A percentile compares a stretch with the other conserved stretches of the same genome.
Conservation (phyloP, 2,113 vertebrate species). For the Macquaria ambigua region DNA sequence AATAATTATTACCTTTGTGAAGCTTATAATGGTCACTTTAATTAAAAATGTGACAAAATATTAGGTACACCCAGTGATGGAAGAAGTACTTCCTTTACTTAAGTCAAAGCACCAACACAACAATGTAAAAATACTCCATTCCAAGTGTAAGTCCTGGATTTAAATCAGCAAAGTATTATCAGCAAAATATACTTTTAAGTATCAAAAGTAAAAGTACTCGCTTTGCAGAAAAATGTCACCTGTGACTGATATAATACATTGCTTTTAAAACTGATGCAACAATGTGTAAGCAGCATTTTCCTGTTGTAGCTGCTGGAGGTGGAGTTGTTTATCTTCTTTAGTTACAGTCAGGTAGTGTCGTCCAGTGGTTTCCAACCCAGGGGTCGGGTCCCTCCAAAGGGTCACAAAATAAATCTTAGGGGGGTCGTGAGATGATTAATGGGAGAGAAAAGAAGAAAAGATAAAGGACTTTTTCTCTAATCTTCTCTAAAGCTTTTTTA, state of each 20-base stretch:
- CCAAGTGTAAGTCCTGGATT: too few relatives aligned
- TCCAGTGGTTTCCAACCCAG: too few relatives aligned
- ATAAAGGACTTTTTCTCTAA: too few relatives aligned
- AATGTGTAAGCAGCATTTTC: too few relatives aligned
- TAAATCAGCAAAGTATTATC: background rate
- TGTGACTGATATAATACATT: background rate
- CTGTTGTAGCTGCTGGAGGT: too few relatives aligned
- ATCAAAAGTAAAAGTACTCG: background rate
- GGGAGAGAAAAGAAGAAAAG: too few relatives aligned
- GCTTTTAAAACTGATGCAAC: background rate
- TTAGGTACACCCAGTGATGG: background rate
- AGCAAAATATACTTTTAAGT: background rate
- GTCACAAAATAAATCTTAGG: too few relatives aligned
- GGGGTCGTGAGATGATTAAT: too few relatives aligned
- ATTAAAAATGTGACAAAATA: conserved; percentile 1
- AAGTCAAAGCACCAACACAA: background rate
- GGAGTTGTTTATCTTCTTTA: too few relatives aligned
- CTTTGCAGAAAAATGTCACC: background rate
- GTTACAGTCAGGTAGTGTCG: too few relatives aligned
- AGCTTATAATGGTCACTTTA: conserved; percentile 15
- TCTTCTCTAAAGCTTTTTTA: background rate
- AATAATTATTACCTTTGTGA: background rate
- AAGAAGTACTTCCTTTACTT: background rate
- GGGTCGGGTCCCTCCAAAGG: too few relatives aligned
- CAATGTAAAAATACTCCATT: background rate